phyloP scores from a whole-genome alignment of 2,113 vertebrate species.

The Elephas maximus region DNA sequence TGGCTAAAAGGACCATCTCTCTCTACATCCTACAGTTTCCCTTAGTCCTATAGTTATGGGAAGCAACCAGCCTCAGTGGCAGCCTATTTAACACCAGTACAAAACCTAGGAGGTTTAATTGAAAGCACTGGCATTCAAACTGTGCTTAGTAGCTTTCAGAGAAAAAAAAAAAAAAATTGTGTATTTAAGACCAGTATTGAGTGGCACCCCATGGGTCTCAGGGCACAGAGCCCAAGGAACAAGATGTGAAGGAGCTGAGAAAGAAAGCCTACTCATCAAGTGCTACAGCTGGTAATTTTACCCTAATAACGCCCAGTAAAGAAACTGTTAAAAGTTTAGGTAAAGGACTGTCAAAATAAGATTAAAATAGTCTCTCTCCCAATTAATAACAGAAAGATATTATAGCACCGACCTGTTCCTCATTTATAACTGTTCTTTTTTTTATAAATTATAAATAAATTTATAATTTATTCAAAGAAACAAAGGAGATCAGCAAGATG shows the following conservation, averaged over 20 bases:
- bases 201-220: conserved; percentile 42
- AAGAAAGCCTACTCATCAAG: conserved; percentile 6
- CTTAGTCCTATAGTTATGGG: conserved; percentile 62
- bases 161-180: not conserved
- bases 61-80: conserved; percentile 57
- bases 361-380: conserved; percentile 63
- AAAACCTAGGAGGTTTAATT: conserved; percentile 80
- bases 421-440: conserved; percentile 33
- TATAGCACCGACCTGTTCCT: conserved; percentile 4
- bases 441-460: too few relatives aligned
- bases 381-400: conserved; percentile 72
- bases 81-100: conserved; percentile 77
- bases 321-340: conserved; percentile 64
- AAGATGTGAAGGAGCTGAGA: conserved; percentile 53
- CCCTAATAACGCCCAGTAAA: conserved; percentile 47
- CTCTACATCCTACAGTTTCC: not conserved
- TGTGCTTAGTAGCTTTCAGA: conserved; percentile 69
- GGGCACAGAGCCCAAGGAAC: conserved; percentile 37
- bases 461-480: conserved; percentile 73
- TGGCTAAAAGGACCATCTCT: conserved; percentile 72
- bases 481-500: conserved; percentile 57
- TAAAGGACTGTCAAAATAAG: conserved; percentile 69
- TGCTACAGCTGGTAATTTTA: conserved; percentile 51
- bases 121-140: conserved; percentile 78
- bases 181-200: conserved; percentile 72